phyloP scores from a whole-genome alignment of 2,888 invertebrate species.

The Volucella bombylans region DNA sequence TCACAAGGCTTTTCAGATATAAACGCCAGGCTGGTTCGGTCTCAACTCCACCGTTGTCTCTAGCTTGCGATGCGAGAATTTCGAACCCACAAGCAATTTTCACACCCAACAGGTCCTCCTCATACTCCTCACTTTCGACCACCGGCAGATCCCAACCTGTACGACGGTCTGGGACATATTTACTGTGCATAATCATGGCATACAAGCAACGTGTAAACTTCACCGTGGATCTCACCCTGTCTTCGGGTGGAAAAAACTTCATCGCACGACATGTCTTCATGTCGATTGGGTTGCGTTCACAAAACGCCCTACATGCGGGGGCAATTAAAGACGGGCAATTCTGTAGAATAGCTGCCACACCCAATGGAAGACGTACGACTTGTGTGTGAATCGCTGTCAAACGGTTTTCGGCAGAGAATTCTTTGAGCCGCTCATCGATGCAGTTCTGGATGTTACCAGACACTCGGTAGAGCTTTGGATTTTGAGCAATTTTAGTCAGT shows the following conservation, averaged over 20 bases:
- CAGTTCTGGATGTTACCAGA: conserved; percentile 84
- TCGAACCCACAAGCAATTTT: conserved; percentile 95
- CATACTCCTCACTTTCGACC: conserved; percentile 84
- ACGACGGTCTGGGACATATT: conserved; percentile 89
- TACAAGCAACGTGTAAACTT: conserved; percentile 95
- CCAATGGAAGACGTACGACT: conserved; percentile 90
- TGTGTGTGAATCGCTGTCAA: conserved; percentile 88
- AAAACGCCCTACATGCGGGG: conserved; percentile 92
- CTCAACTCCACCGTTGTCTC: conserved; percentile 80
- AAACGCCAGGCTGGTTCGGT: conserved; percentile 87
- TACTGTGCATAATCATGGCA: conserved; percentile 93
- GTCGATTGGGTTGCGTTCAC: conserved; percentile 91
- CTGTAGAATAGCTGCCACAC: conserved; percentile 90
- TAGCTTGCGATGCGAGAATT: conserved; percentile 90
- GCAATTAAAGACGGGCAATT: conserved; percentile 90
- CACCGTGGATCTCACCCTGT: conserved; percentile 89
- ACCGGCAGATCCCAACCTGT: conserved; percentile 90
- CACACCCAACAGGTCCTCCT: conserved; percentile 89
- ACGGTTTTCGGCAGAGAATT: conserved; percentile 86
- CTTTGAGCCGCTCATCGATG: conserved; percentile 86
- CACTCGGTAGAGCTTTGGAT: no score
- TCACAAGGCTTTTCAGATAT: conserved; percentile 87
- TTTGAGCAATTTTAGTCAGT: no score
- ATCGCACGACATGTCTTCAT: conserved; percentile 91
- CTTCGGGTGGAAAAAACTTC: conserved; percentile 91